These are phyloP conservation scores for Chaenogobius annularis DNA, from an alignment of 2,113 vertebrate genomes.

Conservation along the genomic window DNA sequence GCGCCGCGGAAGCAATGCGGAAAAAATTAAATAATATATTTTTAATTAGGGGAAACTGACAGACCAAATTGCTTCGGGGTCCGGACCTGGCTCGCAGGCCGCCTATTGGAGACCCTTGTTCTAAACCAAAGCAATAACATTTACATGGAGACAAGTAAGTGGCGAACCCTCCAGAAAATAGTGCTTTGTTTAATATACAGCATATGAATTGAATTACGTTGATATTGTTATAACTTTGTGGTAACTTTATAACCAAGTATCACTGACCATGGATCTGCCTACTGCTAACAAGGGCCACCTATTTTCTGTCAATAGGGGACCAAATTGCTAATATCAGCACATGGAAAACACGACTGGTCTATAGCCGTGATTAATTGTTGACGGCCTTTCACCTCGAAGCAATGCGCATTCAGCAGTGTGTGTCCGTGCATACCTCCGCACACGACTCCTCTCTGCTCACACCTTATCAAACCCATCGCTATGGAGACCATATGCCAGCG, in stretches of 20 bases:
- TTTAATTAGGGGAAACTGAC: too few species aligned
- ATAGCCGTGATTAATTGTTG: slow-evolving; percentile 56
- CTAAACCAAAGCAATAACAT: too few species aligned
- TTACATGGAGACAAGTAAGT: too few species aligned
- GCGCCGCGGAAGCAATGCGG: too few species aligned
- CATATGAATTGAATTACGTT: too few species aligned
- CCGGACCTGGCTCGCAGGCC: too few species aligned
- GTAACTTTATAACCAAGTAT: background rate
- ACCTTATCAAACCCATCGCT: slow-evolving; percentile 59
- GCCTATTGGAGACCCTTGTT: too few species aligned
- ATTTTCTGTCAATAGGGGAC: slow-evolving; percentile 11
- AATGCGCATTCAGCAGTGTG: slow-evolving; percentile 1
- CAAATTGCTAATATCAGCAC: slow-evolving; percentile 36
- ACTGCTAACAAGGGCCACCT: background rate
- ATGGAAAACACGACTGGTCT: slow-evolving; percentile 31
- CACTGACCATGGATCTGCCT: background rate
- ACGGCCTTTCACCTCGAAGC: slow-evolving; percentile 17
- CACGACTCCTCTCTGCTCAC: slow-evolving; percentile 28
- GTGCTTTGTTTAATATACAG: too few species aligned
- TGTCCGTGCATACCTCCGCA: slow-evolving; percentile 4
- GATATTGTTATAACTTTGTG: too few species aligned
- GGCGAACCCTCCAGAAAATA: too few species aligned
- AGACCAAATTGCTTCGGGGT: too few species aligned
- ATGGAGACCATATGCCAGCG: slow-evolving; percentile 57
- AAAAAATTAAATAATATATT: too few species aligned